Evolutionary conservation across 2,113 vertebrate species (phyloP).

Genomic region (Sorex fumeus): DNA sequence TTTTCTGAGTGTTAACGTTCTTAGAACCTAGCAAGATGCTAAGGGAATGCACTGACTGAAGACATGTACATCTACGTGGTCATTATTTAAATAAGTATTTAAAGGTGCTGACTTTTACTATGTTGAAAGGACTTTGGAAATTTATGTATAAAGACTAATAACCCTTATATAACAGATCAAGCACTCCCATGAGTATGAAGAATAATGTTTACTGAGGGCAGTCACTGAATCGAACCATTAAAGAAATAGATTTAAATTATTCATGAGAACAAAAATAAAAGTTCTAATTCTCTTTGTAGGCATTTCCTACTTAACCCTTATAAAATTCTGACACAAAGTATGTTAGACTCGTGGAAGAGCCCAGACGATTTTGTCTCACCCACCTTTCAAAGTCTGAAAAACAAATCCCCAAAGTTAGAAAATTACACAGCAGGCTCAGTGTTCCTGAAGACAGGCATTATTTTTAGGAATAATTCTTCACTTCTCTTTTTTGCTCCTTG

Average conservation of each 20-base stretch:
- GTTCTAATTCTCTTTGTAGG: constrained; percentile 77
- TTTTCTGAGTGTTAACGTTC: constrained; percentile 49
- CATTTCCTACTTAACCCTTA: neutral
- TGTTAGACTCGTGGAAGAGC: constrained; percentile 43
- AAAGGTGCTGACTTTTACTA: constrained; percentile 62
- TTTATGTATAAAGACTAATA: constrained; percentile 73
- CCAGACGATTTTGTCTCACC: neutral
- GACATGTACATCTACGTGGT: neutral
- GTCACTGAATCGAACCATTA: constrained; percentile 66
- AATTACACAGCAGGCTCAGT: constrained; percentile 76
- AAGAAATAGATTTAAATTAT: constrained; percentile 76
- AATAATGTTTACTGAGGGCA: constrained; percentile 77
- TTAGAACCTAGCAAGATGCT: constrained; percentile 18
- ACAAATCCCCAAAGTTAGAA: constrained; percentile 81
- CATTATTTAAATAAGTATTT: constrained; percentile 70
- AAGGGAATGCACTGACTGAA: constrained; percentile 2
- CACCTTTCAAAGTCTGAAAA: constrained; percentile 72
- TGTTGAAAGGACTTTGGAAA: constrained; percentile 64
- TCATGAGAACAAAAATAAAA: constrained; percentile 79
- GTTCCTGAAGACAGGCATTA: constrained; percentile 78
- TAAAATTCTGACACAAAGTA: constrained; percentile 68
- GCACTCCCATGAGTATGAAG: constrained; percentile 48
- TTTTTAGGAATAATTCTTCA: constrained; percentile 82
- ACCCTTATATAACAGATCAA: constrained; percentile 64
- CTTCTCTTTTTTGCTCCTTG: constrained; percentile 21